phyloP scores from a whole-genome alignment of 2,888 invertebrate species.

The Agelastica alni region DNA sequence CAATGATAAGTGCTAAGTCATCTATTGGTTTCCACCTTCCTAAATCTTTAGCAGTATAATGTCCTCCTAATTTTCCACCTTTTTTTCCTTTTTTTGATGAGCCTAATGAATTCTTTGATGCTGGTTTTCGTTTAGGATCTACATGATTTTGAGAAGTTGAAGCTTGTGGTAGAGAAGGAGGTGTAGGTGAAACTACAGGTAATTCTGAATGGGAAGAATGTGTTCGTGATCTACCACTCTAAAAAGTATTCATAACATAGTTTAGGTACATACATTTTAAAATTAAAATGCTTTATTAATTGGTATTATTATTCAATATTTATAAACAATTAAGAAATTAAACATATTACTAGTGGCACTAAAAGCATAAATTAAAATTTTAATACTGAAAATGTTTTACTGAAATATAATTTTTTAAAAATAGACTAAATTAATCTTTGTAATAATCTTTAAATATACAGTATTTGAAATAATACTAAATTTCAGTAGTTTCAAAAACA shows the following conservation, averaged over 20 bases:
- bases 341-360: no score
- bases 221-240: constrained; percentile 55
- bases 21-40: constrained; percentile 98
- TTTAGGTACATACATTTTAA: neutral
- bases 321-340: no score
- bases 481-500: no score
- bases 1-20: constrained; percentile 90
- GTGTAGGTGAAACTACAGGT: constrained; percentile 44
- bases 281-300: neutral
- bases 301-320: no score
- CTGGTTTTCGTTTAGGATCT: constrained; percentile 57
- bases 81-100: constrained; percentile 58
- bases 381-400: no score
- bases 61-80: constrained; percentile 68
- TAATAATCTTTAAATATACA: no score
- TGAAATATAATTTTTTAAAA: no score
- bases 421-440: no score
- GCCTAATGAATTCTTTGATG: constrained; percentile 53
- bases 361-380: no score
- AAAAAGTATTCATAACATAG: constrained; percentile 27
- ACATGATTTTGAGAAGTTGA: constrained; percentile 43
- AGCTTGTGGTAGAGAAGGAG: constrained; percentile 48
- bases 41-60: constrained; percentile 78
- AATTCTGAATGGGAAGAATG: constrained; percentile 55
- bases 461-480: no score